Percentiles rank a stretch among this genome's conserved stretches.
phyloP scores from a whole-genome alignment of 1,140 invertebrate genomes.

The Lasioglossum baleicum region DNA sequence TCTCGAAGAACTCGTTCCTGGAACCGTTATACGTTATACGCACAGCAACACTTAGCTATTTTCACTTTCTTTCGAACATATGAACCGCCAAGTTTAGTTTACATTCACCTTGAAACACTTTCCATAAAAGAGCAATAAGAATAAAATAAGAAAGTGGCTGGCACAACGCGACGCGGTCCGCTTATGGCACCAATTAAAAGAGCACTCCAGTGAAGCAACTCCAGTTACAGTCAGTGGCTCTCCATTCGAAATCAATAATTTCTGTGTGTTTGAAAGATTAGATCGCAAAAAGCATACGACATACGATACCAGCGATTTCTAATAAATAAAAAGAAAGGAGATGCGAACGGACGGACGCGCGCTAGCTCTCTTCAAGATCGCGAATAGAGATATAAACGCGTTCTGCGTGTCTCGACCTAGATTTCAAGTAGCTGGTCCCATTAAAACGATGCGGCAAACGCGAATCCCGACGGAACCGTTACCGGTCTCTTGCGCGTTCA shows the following conservation, averaged over 20 bases:
- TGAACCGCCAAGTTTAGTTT: background rate
- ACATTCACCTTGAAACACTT: constrained; percentile 8
- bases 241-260: no score
- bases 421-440: constrained; percentile 9
- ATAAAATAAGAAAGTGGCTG: background rate
- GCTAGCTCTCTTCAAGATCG: background rate
- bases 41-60: constrained; percentile 8
- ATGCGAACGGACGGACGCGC: no score
- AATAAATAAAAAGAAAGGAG: no score
- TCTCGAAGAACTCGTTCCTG: background rate
- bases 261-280: no score
- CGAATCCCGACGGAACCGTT: no score
- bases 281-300: no score
- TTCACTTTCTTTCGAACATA: background rate
- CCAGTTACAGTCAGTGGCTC: no score
- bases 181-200: background rate
- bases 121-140: background rate
- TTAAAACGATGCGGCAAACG: background rate
- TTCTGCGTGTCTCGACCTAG: constrained; percentile 48
- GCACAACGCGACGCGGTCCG: no score
- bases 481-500: no score
- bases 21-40: background rate
- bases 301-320: no score
- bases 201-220: no score
- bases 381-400: background rate